Evolutionary conservation across 92 coral and sea anemone genomes (phyloP).

Genomic region (Epizoanthus scotinus): DNA sequence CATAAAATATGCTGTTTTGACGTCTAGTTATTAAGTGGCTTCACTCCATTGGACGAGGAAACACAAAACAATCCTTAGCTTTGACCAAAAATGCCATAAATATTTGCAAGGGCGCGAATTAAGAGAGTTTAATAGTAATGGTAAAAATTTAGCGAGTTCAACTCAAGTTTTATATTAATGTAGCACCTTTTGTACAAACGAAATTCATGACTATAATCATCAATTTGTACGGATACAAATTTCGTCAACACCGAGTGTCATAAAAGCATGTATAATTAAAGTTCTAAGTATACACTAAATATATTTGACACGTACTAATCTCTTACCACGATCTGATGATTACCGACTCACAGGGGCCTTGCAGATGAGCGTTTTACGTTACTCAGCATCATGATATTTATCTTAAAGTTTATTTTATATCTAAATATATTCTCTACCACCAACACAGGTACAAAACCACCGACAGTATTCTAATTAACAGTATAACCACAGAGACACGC

Average conservation of each 20-base stretch:
- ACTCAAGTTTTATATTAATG: background rate
- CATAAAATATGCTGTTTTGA: slow-evolving; percentile 24
- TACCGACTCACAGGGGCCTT: too few relatives aligned
- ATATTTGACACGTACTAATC: slow-evolving; percentile 21
- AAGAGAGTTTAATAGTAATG: background rate
- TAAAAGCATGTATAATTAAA: background rate
- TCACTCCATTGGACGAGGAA: slow-evolving; percentile 11
- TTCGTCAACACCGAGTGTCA: background rate
- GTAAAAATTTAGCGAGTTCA: background rate
- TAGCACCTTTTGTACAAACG: background rate
- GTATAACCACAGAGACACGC: too few relatives aligned
- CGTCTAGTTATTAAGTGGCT: slow-evolving; percentile 9
- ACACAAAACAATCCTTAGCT: background rate
- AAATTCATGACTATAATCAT: background rate
- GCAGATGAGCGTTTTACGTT: too few relatives aligned
- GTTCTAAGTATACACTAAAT: background rate
- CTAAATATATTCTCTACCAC: too few relatives aligned
- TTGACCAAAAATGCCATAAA: slow-evolving; percentile 1
- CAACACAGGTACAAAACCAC: too few relatives aligned
- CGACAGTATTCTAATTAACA: too few relatives aligned
- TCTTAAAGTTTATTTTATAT: too few relatives aligned
- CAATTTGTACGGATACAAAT: background rate
- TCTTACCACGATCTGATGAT: background rate
- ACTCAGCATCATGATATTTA: too few relatives aligned
- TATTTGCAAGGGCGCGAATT: background rate